Conservation (phyloP, 2,888 invertebrate genomes). For the Apamea anceps region DNA sequence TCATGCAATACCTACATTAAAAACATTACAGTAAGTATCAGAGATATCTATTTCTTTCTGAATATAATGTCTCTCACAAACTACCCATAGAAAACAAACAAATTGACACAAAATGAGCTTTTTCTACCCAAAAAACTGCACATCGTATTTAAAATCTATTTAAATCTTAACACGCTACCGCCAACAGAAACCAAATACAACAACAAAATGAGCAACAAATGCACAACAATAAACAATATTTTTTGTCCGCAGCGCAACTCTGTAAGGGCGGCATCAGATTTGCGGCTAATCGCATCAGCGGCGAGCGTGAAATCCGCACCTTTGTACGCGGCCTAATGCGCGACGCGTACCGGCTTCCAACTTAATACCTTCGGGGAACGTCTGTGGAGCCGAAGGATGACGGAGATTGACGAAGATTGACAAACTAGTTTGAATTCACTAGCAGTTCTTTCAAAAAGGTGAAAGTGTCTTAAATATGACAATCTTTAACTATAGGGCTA, state of each 20-base stretch:
- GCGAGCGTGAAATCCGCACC: constrained; percentile 67
- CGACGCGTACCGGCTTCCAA: constrained; percentile 55
- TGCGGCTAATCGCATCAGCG: constrained; percentile 66
- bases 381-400: constrained; percentile 41
- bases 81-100: neutral
- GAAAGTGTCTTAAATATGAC: neutral
- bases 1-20: neutral
- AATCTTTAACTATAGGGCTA: neutral
- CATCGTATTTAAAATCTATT: constrained; percentile 32
- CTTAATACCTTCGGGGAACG: constrained; percentile 35
- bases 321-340: constrained; percentile 61
- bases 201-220: constrained; percentile 53
- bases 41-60: constrained; percentile 19
- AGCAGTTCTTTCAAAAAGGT: neutral
- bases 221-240: constrained; percentile 57
- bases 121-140: neutral
- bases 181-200: constrained; percentile 33
- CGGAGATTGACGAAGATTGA: constrained; percentile 32
- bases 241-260: constrained; percentile 48
- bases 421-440: neutral
- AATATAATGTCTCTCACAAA: neutral
- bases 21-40: neutral
- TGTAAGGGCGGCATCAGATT: constrained; percentile 63
- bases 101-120: constrained; percentile 2
- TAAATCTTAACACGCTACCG: constrained; percentile 35